A percentile compares a stretch with the other conserved stretches of the same genome.
Conservation (phyloP, 2,888 invertebrate species). For the Pandemis cinnamomeana region DNA sequence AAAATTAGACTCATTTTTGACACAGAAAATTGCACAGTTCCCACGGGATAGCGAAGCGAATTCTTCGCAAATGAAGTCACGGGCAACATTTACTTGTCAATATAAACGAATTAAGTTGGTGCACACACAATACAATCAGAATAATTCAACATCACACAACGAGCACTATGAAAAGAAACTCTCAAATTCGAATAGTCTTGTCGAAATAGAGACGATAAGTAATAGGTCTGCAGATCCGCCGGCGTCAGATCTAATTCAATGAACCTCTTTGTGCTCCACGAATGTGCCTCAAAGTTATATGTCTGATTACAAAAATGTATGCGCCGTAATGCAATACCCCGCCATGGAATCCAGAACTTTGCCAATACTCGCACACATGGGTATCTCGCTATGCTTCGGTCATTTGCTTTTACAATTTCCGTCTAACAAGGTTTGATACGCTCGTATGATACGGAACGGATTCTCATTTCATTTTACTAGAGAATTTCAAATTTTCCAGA, state of each 20-base stretch:
- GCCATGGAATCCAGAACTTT: slow-evolving; percentile 47
- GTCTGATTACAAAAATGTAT: slow-evolving; percentile 62
- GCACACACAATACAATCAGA: not conserved
- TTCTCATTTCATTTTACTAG: slow-evolving; percentile 1
- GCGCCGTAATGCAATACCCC: slow-evolving; percentile 53
- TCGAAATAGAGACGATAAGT: slow-evolving; percentile 1
- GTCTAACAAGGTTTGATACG: slow-evolving; percentile 48
- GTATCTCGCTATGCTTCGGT: slow-evolving; percentile 55
- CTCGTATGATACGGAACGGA: slow-evolving; percentile 15
- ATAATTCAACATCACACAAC: not conserved
- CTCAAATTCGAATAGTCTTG: not conserved
- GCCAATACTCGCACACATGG: slow-evolving; percentile 48
- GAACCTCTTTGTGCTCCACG: slow-evolving; percentile 49
- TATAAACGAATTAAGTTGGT: too few relatives aligned
- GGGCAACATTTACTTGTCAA: not conserved
- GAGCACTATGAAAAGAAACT: not conserved
- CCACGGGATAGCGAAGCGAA: too few relatives aligned
- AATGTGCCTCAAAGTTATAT: slow-evolving; percentile 52
- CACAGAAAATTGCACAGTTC: too few relatives aligned
- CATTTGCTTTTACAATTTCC: slow-evolving; percentile 62
- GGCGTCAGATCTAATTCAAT: slow-evolving; percentile 54
- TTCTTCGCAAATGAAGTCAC: too few relatives aligned
- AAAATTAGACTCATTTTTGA: too few relatives aligned
- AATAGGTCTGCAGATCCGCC: slow-evolving; percentile 41
- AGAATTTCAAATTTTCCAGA: not conserved